A percentile compares a stretch with the other conserved stretches of the same genome.
phyloP scores from a whole-genome alignment of 2,888 invertebrate species.

The Alcis repandata region DNA sequence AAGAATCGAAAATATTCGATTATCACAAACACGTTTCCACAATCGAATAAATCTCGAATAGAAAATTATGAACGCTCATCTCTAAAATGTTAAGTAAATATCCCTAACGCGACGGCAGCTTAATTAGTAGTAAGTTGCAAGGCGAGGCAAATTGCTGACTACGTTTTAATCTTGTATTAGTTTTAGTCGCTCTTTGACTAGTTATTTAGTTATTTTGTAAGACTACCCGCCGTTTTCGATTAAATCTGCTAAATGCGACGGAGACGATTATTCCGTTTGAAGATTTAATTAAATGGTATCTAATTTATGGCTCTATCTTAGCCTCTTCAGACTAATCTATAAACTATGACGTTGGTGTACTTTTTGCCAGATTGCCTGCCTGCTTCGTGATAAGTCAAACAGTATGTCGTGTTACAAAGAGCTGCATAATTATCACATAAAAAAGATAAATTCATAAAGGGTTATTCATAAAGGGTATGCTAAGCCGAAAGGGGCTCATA shows the following conservation, averaged over 20 bases:
- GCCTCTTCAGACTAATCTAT: background rate
- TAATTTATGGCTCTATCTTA: background rate
- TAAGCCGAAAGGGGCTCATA: no score
- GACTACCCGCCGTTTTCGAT: slow-evolving; percentile 1
- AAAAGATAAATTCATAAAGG: no score
- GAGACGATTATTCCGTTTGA: background rate
- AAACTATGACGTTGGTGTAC: no score
- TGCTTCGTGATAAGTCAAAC: no score
- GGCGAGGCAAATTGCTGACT: slow-evolving; percentile 8
- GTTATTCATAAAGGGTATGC: no score
- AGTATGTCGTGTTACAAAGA: no score
- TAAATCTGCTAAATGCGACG: background rate
- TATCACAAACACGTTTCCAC: background rate
- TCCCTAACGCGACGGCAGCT: slow-evolving; percentile 14
- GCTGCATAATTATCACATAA: no score
- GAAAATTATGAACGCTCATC: background rate
- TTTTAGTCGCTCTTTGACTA: slow-evolving; percentile 9
- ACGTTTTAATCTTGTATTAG: slow-evolving; percentile 24
- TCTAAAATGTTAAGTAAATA: slow-evolving; percentile 26
- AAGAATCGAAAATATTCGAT: no score
- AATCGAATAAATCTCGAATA: background rate
- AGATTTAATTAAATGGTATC: background rate
- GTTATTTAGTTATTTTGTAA: slow-evolving; percentile 7
- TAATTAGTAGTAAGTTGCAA: slow-evolving; percentile 31
- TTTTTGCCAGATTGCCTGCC: no score